These are phyloP conservation scores for Atta colombica DNA, from an alignment of 1,140 invertebrate species.

Conservation along the genomic window DNA sequence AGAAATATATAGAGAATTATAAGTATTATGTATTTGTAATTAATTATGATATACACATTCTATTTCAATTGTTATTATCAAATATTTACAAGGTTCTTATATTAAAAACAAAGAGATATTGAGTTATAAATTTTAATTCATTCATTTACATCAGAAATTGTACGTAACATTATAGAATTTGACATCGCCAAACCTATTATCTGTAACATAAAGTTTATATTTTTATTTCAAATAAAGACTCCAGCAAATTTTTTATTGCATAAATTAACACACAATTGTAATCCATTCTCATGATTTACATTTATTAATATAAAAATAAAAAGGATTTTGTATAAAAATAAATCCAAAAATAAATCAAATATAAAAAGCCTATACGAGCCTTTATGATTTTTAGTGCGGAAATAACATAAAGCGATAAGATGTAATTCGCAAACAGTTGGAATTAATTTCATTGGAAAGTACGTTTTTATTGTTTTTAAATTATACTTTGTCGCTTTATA, in stretches of 20 bases:
- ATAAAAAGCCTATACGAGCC: too few relatives aligned
- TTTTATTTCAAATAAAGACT: not conserved
- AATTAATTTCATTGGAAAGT: too few relatives aligned
- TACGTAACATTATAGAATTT: conserved; percentile 62
- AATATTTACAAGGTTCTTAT: not conserved
- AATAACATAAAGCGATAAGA: too few relatives aligned
- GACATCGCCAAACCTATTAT: conserved; percentile 64
- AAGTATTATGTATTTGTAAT: not conserved
- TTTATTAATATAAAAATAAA: too few relatives aligned
- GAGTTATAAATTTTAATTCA: not conserved
- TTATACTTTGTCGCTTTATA: too few relatives aligned
- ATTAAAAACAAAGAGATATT: not conserved
- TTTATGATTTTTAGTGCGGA: too few relatives aligned
- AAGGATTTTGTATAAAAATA: too few relatives aligned
- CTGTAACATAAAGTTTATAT: conserved; percentile 56
- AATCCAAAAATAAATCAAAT: too few relatives aligned
- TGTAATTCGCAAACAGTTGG: too few relatives aligned
- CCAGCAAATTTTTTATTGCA: not conserved
- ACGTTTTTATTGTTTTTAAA: too few relatives aligned
- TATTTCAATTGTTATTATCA: not conserved
- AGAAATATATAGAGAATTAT: not conserved
- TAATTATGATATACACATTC: not conserved
- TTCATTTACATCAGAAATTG: conserved; percentile 27
- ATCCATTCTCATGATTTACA: not conserved
- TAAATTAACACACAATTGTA: not conserved